Percentiles rank a stretch among this genome's conserved stretches.
Evolutionary conservation across 2,888 invertebrate species (phyloP).

Genomic region (Linnaemya tessellans): DNA sequence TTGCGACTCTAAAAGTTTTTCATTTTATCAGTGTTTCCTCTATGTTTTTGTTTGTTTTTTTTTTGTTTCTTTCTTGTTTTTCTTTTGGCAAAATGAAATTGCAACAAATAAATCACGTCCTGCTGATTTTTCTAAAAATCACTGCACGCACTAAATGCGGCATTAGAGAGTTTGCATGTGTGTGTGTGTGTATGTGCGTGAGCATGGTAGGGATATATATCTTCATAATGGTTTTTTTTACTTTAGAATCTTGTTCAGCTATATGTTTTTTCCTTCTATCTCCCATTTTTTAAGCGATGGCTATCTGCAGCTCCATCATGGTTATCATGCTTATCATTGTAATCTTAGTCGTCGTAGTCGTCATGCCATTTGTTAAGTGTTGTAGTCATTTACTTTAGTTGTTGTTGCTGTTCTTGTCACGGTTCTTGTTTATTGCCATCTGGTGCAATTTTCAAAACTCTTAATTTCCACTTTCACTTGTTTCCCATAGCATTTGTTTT

Average conservation of each 20-base stretch:
- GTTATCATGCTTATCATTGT: slow-evolving; percentile 31
- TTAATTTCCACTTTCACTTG: slow-evolving; percentile 47
- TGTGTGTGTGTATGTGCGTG: neutral
- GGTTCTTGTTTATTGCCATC: slow-evolving; percentile 48
- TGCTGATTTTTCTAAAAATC: slow-evolving; percentile 69
- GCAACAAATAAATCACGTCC: slow-evolving; percentile 70
- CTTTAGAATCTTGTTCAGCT: slow-evolving; percentile 14
- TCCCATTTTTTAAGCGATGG: neutral
- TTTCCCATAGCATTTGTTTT: slow-evolving; percentile 34
- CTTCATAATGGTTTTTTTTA: slow-evolving; percentile 10
- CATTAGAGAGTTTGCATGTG: slow-evolving; percentile 41
- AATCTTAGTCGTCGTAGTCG: neutral
- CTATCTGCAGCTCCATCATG: slow-evolving; percentile 24
- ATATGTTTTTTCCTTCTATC: slow-evolving; percentile 7
- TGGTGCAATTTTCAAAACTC: slow-evolving; percentile 40
- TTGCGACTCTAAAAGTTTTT: slow-evolving; percentile 25
- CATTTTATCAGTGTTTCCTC: slow-evolving; percentile 21
- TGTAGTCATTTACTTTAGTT: slow-evolving; percentile 41
- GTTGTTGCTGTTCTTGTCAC: slow-evolving; percentile 19
- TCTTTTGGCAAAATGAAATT: slow-evolving; percentile 42
- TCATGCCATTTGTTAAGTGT: slow-evolving; percentile 42
- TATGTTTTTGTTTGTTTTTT: too few relatives aligned
- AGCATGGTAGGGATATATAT: too few relatives aligned
- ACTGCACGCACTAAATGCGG: slow-evolving; percentile 66
- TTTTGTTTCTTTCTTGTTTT: too few relatives aligned